A percentile compares a stretch with the other conserved stretches of the same genome.
These are phyloP conservation scores for Ctena decussata DNA, from an alignment of 2,888 invertebrate genomes.

Conservation along the genomic window DNA sequence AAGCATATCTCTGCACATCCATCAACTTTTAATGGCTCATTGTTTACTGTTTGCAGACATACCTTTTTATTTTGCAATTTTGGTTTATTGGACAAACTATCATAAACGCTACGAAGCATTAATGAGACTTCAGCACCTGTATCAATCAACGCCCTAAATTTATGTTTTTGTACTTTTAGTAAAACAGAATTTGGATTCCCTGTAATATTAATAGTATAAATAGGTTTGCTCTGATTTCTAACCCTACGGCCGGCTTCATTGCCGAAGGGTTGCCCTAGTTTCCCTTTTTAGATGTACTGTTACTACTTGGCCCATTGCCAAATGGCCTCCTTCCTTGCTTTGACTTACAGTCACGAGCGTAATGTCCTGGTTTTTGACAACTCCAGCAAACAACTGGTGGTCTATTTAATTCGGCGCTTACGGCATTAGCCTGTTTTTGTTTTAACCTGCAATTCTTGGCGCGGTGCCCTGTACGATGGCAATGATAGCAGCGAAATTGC, in stretches of 20 bases:
- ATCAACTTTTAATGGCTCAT: slow-evolving; percentile 12
- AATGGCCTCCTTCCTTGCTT: not conserved
- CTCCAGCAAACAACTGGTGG: not conserved
- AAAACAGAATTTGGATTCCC: slow-evolving; percentile 18
- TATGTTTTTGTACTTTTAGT: slow-evolving; percentile 27
- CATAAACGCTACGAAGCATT: slow-evolving; percentile 9
- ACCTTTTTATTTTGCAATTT: slow-evolving; percentile 21
- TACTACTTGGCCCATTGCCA: not conserved
- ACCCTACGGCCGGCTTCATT: not conserved
- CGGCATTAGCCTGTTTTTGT: not conserved
- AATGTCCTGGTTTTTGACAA: not conserved
- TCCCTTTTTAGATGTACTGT: not conserved
- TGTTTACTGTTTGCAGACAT: not conserved
- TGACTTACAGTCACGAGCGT: not conserved
- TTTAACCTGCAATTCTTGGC: slow-evolving; percentile 10
- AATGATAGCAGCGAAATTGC: not conserved
- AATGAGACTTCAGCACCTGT: slow-evolving; percentile 43
- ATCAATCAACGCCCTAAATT: slow-evolving; percentile 30
- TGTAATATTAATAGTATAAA: not conserved
- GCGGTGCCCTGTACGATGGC: slow-evolving; percentile 3
- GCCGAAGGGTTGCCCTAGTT: not conserved
- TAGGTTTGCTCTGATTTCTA: not conserved
- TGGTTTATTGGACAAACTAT: not conserved
- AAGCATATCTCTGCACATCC: slow-evolving; percentile 16
- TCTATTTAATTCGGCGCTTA: not conserved